Percentiles rank a stretch among this genome's conserved stretches.
These are phyloP conservation scores for Arbacia lixula DNA, from an alignment of 53 echinoderm and acorn worm genomes.

Conservation along the genomic window DNA sequence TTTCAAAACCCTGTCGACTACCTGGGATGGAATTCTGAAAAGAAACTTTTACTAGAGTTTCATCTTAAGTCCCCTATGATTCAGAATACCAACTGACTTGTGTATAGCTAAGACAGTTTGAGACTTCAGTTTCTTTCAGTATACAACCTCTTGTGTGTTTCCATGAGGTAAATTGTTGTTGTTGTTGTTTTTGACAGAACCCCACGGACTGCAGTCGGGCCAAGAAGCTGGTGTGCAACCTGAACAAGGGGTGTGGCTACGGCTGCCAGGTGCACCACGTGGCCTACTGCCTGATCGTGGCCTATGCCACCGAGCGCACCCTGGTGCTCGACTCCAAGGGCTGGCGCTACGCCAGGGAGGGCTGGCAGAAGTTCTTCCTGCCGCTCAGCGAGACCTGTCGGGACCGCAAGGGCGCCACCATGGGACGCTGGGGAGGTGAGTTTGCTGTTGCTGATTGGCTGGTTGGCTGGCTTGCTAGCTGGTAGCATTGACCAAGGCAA, in stretches of 20 bases:
- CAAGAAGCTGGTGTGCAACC: conserved; percentile 92
- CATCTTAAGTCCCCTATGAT: no score
- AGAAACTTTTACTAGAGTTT: no score
- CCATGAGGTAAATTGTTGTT: no score
- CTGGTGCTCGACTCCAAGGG: conserved; percentile 88
- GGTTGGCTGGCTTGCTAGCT: no score
- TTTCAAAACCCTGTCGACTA: no score
- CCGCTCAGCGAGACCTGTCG: conserved; percentile 86
- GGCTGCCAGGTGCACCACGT: conserved; percentile 98
- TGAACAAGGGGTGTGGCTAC: conserved; percentile 95
- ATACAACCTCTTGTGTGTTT: no score
- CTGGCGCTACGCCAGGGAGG: conserved; percentile 92
- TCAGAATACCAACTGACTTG: no score
- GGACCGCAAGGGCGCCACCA: conserved; percentile 67
- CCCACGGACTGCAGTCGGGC: conserved; percentile 88
- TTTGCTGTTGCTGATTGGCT: no score
- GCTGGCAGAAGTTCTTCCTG: conserved; percentile 96
- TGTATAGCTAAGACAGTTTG: no score
- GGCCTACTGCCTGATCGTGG: conserved; percentile 90
- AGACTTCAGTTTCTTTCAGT: no score
- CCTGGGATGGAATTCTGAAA: no score
- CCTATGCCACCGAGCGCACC: conserved; percentile 92
- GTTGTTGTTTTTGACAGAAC: conserved; percentile 82
- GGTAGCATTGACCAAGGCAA: no score
- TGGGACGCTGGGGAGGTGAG: conserved; percentile 90